phyloP scores from a whole-genome alignment of 2,113 vertebrate genomes.

The Sebastes schlegelii region DNA sequence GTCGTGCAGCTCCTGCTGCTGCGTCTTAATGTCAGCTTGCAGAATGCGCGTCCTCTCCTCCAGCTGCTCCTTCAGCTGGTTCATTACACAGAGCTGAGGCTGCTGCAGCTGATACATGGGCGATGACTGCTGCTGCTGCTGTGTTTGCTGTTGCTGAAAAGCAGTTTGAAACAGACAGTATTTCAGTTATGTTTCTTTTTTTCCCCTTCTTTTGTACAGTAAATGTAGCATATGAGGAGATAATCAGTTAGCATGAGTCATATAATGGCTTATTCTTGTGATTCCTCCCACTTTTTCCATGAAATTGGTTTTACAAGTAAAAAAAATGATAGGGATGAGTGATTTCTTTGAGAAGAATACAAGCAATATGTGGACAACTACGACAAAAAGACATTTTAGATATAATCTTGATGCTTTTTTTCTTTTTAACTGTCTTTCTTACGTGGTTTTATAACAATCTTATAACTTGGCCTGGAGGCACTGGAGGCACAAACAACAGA shows the following conservation, averaged over 20 bases:
- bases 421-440: not conserved
- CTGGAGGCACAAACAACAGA: slow-evolving; percentile 1
- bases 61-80: slow-evolving; percentile 90
- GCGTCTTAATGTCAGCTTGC: slow-evolving; percentile 88
- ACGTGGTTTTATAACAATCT: slow-evolving; percentile 9
- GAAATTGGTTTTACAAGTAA: slow-evolving; percentile 21
- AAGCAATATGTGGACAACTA: not conserved
- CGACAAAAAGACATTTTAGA: not conserved
- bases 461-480: not conserved
- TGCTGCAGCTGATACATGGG: slow-evolving; percentile 72
- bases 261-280: slow-evolving; percentile 22
- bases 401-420: too few relatives aligned
- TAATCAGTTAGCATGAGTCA: slow-evolving; percentile 20
- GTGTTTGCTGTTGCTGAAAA: slow-evolving; percentile 50
- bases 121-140: slow-evolving; percentile 35
- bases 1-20: slow-evolving; percentile 88
- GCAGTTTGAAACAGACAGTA: not conserved
- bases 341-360: slow-evolving; percentile 5
- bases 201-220: too few relatives aligned
- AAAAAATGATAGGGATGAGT: not conserved
- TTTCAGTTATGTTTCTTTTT: not conserved
- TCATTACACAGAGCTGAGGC: slow-evolving; percentile 88
- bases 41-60: slow-evolving; percentile 89
- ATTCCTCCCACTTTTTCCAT: slow-evolving; percentile 12
- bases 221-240: not conserved